Conservation (phyloP, 1,140 invertebrate species). For the Wiebesia pumilae region DNA sequence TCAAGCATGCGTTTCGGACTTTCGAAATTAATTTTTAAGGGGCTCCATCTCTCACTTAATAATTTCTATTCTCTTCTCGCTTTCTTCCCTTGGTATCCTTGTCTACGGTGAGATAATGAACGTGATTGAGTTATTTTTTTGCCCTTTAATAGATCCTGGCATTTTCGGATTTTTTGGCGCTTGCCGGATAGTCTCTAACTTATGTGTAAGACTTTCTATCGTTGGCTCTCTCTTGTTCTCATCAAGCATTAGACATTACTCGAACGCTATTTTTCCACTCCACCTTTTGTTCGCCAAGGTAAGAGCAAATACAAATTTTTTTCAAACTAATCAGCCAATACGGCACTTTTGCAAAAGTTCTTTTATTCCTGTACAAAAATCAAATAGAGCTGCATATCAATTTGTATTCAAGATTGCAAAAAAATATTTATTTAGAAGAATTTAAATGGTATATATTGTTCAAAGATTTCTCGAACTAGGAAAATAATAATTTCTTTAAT, state of each 20-base stretch:
- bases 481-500: neutral
- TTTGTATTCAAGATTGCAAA: neutral
- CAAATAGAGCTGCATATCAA: neutral
- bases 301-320: neutral
- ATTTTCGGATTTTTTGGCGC: neutral
- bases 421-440: neutral
- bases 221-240: neutral
- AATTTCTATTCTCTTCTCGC: no score
- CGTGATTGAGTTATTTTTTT: neutral
- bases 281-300: no score
- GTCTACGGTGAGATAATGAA: no score
- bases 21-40: constrained; percentile 70
- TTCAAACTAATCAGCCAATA: neutral
- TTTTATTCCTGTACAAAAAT: neutral
- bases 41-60: constrained; percentile 25
- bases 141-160: neutral
- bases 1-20: constrained; percentile 54
- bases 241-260: neutral
- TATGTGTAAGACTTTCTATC: neutral
- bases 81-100: neutral
- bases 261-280: neutral
- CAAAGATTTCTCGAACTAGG: neutral
- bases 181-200: neutral
- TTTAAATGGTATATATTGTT: neutral
- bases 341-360: neutral